Conservation (phyloP, 1,140 invertebrate species). For the Brachionus asplanchnoidis region DNA sequence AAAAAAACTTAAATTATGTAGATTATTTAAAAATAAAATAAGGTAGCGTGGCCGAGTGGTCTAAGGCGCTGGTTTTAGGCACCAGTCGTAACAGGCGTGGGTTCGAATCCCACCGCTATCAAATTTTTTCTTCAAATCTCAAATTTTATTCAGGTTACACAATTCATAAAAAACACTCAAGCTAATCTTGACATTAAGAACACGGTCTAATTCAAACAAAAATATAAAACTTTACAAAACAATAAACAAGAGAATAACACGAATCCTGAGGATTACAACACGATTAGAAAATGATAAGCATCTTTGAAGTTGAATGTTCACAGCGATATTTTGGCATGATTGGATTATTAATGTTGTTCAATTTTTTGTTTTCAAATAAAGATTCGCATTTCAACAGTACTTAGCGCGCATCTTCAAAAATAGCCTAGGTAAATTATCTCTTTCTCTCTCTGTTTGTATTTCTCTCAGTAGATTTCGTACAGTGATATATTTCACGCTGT, state of each 20-base stretch:
- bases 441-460: too few species aligned
- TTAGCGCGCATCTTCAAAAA: background rate
- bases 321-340: background rate
- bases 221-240: background rate
- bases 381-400: background rate
- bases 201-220: background rate
- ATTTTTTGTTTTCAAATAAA: background rate
- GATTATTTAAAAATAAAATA: too few species aligned
- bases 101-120: background rate
- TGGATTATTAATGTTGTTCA: background rate
- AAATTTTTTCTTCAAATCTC: background rate
- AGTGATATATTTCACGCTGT: background rate
- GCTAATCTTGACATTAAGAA: background rate
- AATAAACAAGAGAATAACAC: background rate
- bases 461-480: background rate
- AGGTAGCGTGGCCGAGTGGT: background rate
- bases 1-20: too few species aligned
- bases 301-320: background rate
- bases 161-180: background rate
- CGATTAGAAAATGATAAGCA: background rate
- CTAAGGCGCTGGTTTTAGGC: too few species aligned
- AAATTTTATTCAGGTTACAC: background rate
- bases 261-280: background rate
- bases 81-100: too few species aligned
- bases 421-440: background rate